Evolutionary conservation across 2,797 vertebrate species (phyloP).

Genomic region (Buphagus erythrorhynchus): DNA sequence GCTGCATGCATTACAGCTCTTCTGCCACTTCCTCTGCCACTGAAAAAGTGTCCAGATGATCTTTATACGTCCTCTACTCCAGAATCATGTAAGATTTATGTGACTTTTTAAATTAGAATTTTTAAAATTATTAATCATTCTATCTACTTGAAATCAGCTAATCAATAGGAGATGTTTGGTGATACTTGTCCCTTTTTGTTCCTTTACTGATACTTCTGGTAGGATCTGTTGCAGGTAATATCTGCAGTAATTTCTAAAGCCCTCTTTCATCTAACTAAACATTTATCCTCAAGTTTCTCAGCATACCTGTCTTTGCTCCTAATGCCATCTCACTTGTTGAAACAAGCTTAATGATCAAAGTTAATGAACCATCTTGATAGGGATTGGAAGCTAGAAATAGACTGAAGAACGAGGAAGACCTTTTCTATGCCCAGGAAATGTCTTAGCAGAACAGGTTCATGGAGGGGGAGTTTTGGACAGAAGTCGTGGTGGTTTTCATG

Average conservation of each 20-base stretch:
- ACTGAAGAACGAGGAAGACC: neutral
- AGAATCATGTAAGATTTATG: neutral
- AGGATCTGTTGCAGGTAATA: neutral
- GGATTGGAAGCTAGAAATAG: neutral
- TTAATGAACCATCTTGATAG: constrained; percentile 31
- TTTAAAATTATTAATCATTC: fast-evolving
- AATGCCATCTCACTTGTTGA: constrained; percentile 29
- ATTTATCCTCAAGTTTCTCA: neutral
- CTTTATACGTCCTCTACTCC: neutral
- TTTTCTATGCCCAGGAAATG: neutral
- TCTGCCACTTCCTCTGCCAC: neutral
- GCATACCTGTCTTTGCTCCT: neutral
- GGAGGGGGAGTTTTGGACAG: neutral
- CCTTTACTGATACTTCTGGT: neutral
- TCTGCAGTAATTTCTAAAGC: neutral
- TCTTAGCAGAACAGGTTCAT: neutral
- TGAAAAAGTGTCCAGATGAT: neutral
- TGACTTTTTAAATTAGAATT: neutral
- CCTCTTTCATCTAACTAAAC: neutral
- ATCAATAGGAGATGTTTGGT: neutral
- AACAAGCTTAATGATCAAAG: constrained; percentile 38
- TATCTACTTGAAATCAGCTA: neutral
- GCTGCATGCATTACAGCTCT: neutral
- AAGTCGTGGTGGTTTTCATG: neutral
- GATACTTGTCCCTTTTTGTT: neutral